Evolutionary conservation across 2,888 invertebrate species (phyloP).

Genomic region (Panzeria rudis): DNA sequence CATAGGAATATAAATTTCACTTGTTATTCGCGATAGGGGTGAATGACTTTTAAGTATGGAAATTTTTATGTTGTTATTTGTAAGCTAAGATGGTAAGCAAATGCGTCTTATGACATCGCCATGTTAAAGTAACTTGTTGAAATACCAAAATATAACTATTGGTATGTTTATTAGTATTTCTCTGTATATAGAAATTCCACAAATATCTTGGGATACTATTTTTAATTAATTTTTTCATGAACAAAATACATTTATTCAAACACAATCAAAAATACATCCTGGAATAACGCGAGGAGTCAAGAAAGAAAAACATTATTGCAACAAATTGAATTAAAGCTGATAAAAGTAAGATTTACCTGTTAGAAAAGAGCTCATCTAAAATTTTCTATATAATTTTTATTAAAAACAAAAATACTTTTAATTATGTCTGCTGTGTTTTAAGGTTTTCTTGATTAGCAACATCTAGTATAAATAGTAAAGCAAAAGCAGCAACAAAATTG

Average conservation of each 20-base stretch:
- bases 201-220: background rate
- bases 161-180: background rate
- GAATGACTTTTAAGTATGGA: no score
- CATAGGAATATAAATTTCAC: no score
- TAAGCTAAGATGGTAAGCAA: no score
- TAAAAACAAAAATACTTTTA: background rate
- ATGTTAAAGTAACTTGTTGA: no score
- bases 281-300: background rate
- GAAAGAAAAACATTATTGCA: slow-evolving; percentile 7
- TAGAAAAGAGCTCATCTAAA: background rate
- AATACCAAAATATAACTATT: no score
- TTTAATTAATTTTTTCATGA: background rate
- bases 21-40: no score
- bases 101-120: no score
- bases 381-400: background rate
- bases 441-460: slow-evolving; percentile 62
- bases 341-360: background rate
- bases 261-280: background rate
- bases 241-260: background rate
- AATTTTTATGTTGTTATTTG: no score
- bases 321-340: slow-evolving; percentile 32
- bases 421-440: slow-evolving; percentile 23
- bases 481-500: slow-evolving; percentile 36
- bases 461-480: slow-evolving; percentile 7
- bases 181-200: background rate